These are phyloP conservation scores for Steinernema khuongi DNA, from an alignment of 1,140 invertebrate species.

Conservation along the genomic window DNA sequence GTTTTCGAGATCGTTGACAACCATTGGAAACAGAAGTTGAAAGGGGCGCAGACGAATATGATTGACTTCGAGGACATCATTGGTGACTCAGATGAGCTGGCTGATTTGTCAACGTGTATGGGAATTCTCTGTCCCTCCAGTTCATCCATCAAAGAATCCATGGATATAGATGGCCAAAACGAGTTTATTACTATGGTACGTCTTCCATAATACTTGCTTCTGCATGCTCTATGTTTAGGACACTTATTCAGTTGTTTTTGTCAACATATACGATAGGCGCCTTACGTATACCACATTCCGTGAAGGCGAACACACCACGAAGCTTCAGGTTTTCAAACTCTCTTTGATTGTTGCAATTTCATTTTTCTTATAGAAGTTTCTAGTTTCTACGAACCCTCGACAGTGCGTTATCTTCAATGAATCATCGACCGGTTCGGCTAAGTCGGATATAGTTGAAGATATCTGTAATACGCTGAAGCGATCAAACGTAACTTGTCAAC, in stretches of 20 bases:
- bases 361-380: conserved; percentile 23
- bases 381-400: conserved; percentile 18
- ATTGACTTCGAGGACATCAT: conserved; percentile 32
- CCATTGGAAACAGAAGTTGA: conserved; percentile 27
- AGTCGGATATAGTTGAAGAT: background rate
- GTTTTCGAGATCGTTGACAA: conserved; percentile 19
- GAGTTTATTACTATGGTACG: background rate
- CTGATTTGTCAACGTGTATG: background rate
- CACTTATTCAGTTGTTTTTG: conserved; percentile 8
- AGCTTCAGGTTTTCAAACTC: background rate
- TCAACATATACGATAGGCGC: conserved; percentile 24
- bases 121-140: conserved; percentile 8
- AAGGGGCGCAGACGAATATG: conserved; percentile 21
- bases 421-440: background rate
- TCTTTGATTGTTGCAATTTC: background rate
- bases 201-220: background rate
- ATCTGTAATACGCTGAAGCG: background rate
- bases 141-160: background rate
- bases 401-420: conserved; percentile 19
- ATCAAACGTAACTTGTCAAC: background rate
- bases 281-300: conserved; percentile 24
- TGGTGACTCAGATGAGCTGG: conserved; percentile 21
- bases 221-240: conserved; percentile 10
- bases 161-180: background rate
- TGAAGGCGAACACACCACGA: conserved; percentile 3